A percentile compares a stretch with the other conserved stretches of the same genome.
These are phyloP conservation scores for Lethrus apterus DNA, from an alignment of 1,140 invertebrate species.

Conservation along the genomic window DNA sequence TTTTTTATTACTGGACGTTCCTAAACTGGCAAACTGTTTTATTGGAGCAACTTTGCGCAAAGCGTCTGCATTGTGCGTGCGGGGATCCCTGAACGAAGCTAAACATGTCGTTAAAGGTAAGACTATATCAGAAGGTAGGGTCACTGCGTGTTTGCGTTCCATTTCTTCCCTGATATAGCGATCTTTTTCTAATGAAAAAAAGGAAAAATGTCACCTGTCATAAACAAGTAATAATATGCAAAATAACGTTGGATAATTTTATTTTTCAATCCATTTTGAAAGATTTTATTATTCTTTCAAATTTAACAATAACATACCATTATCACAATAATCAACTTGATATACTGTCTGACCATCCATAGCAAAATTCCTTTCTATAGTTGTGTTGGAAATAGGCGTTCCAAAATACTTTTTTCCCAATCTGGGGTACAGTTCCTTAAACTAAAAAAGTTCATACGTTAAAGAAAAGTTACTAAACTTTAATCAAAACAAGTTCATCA, in stretches of 20 bases:
- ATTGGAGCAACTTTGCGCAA: not conserved
- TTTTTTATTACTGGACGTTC: not conserved
- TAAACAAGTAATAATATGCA: no score
- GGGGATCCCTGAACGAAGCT: not conserved
- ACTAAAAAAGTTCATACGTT: no score
- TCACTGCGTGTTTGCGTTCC: not conserved
- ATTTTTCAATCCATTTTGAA: no score
- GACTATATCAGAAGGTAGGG: not conserved
- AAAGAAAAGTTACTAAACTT: no score
- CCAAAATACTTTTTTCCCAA: not conserved
- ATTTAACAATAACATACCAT: not conserved
- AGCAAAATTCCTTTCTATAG: not conserved
- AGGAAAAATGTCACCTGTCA: not conserved
- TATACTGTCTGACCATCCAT: slow-evolving; percentile 1
- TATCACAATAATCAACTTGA: slow-evolving; percentile 9
- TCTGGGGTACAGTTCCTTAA: not conserved
- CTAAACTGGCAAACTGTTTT: not conserved
- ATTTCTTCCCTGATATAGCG: not conserved
- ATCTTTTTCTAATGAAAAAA: not conserved
- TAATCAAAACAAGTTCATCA: no score
- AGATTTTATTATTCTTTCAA: no score
- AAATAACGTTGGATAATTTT: no score
- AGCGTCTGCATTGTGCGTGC: not conserved
- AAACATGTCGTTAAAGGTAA: not conserved
- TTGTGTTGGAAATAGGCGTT: not conserved